Evolutionary conservation across 1,140 invertebrate genomes (phyloP).

Genomic region (Brachionus plicatilis): DNA sequence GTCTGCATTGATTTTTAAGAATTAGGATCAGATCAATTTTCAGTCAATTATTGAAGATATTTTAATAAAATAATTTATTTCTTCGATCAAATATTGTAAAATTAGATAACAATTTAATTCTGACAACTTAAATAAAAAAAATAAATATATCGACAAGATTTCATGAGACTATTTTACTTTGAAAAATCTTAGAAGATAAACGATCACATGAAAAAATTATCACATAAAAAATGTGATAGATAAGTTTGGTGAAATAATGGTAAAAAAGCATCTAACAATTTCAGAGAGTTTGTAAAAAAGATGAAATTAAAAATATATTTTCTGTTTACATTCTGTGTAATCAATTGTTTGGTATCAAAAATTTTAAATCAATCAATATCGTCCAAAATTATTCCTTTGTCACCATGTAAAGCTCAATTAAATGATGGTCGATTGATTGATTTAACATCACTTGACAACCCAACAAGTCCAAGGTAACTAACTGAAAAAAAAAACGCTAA

Average conservation of each 20-base stretch:
- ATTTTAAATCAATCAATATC: background rate
- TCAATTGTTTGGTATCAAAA: background rate
- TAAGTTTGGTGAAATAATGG: no score
- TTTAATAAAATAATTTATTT: no score
- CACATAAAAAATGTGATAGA: no score
- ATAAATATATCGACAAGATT: no score
- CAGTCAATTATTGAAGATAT: no score
- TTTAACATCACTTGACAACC: constrained; percentile 17
- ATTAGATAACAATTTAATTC: background rate
- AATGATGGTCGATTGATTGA: constrained; percentile 24
- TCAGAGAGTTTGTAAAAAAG: background rate
- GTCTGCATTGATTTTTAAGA: no score
- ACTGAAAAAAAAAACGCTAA: background rate
- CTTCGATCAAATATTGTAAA: background rate
- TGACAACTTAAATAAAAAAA: background rate
- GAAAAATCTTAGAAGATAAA: no score
- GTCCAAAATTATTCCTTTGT: background rate
- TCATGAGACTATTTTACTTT: no score
- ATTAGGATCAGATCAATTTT: no score
- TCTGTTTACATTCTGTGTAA: background rate
- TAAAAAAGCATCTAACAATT: no score
- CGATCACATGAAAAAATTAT: no score
- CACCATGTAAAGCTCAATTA: background rate
- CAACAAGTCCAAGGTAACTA: background rate
- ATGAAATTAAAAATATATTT: background rate